Conservation (phyloP, 1,140 invertebrate species). For the Parapsyche elsis region DNA sequence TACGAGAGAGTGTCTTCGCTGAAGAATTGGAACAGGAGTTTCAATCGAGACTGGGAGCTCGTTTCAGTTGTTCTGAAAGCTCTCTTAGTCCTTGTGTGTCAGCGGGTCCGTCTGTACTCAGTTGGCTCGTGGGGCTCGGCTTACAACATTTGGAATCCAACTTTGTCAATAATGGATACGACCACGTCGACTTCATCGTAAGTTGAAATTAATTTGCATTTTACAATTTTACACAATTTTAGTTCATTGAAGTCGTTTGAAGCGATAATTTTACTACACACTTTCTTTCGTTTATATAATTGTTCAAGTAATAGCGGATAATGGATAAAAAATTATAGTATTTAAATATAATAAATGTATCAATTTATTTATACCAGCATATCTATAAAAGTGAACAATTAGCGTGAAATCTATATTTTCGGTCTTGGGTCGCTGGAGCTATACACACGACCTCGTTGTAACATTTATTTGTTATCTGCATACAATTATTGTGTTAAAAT, state of each 20-base stretch:
- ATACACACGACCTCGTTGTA: slow-evolving; percentile 29
- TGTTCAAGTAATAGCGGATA: not conserved
- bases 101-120: slow-evolving; percentile 69
- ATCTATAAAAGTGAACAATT: not conserved
- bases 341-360: not conserved
- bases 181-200: slow-evolving; percentile 94
- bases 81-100: slow-evolving; percentile 58
- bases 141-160: slow-evolving; percentile 86
- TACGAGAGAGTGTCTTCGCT: slow-evolving; percentile 85
- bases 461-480: slow-evolving; percentile 21
- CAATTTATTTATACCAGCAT: not conserved
- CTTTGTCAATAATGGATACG: slow-evolving; percentile 89
- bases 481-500: slow-evolving; percentile 6
- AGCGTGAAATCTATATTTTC: not conserved
- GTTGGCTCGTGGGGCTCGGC: slow-evolving; percentile 83
- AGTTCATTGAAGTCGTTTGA: too few relatives aligned
- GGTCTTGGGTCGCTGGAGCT: not conserved
- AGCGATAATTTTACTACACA: not conserved
- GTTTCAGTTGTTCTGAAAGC: slow-evolving; percentile 65
- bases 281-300: not conserved
- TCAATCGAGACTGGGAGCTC: slow-evolving; percentile 74
- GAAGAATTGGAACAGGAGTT: slow-evolving; percentile 87
- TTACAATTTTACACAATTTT: too few relatives aligned
- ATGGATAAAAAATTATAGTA: not conserved
- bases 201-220: slow-evolving; percentile 62